A percentile compares a stretch with the other conserved stretches of the same genome.
Conservation (phyloP, 2,888 invertebrate genomes). For the Himalopsyche japonica region DNA sequence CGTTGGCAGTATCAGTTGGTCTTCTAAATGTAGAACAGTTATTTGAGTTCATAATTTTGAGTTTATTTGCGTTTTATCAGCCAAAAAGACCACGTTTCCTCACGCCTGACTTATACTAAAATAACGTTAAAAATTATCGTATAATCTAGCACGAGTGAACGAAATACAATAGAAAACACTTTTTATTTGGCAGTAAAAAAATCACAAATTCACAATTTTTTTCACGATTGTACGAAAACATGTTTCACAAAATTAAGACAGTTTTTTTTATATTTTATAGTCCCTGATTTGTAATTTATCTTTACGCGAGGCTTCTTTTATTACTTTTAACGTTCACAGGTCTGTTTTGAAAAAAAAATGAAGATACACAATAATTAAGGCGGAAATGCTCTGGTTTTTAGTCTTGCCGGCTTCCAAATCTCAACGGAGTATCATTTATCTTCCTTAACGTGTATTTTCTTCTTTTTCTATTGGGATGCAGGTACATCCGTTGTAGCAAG, state of each 20-base stretch:
- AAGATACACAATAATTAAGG: slow-evolving; percentile 15
- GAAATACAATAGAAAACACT: no score
- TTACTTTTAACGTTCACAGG: not conserved
- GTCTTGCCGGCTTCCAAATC: slow-evolving; percentile 9
- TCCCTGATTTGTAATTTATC: not conserved
- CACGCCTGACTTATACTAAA: no score
- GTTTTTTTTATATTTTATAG: not conserved
- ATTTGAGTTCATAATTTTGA: no score
- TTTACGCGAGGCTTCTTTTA: not conserved
- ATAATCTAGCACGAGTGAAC: no score
- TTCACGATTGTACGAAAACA: not conserved
- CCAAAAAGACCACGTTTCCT: no score
- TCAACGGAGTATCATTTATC: slow-evolving; percentile 29
- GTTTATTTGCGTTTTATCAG: no score
- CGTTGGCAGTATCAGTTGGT: no score
- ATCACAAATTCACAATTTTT: no score
- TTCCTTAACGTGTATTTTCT: slow-evolving; percentile 28
- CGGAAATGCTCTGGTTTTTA: slow-evolving; percentile 2
- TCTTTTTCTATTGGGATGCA: slow-evolving; percentile 23
- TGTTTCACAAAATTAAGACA: not conserved
- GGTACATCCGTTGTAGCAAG: slow-evolving; percentile 1
- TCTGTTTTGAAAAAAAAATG: not conserved
- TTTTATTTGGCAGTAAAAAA: no score
- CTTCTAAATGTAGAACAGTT: no score
- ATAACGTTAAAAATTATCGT: no score